Evolutionary conservation across 2,888 invertebrate genomes (phyloP).

Genomic region (Pyrrhia umbra): DNA sequence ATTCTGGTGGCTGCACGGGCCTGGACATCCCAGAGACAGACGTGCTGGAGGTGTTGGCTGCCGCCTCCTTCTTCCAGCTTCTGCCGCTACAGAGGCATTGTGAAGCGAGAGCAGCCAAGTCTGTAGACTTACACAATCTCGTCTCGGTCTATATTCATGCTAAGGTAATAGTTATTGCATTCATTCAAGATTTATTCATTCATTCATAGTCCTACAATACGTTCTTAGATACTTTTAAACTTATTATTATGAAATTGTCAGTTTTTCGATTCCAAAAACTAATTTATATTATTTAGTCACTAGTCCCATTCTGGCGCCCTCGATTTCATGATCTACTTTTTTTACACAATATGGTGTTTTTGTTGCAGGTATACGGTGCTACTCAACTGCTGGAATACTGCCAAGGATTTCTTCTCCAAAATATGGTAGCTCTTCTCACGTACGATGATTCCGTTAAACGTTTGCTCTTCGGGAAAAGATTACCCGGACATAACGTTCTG

Average conservation of each 20-base stretch:
- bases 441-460: conserved; percentile 97
- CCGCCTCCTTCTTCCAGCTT: conserved; percentile 97
- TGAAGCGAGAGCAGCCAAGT: conserved; percentile 95
- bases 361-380: conserved; percentile 95
- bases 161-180: no score
- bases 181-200: no score
- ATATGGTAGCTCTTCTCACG: conserved; percentile 97
- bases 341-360: conserved; percentile 15
- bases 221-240: no score
- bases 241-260: background rate
- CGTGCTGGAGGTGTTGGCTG: conserved; percentile 96
- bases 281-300: background rate
- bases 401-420: conserved; percentile 96
- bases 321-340: background rate
- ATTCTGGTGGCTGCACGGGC: conserved; percentile 96
- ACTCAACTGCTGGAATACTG: conserved; percentile 96
- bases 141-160: conserved; percentile 98
- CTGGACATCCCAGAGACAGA: conserved; percentile 94
- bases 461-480: conserved; percentile 95
- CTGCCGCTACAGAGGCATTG: conserved; percentile 96
- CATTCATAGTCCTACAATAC: no score
- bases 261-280: background rate
- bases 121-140: conserved; percentile 96
- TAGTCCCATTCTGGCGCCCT: background rate
- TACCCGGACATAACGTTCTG: conserved; percentile 97